phyloP scores from a whole-genome alignment of 2,888 invertebrate species.

The Drosophila tanythrix region DNA sequence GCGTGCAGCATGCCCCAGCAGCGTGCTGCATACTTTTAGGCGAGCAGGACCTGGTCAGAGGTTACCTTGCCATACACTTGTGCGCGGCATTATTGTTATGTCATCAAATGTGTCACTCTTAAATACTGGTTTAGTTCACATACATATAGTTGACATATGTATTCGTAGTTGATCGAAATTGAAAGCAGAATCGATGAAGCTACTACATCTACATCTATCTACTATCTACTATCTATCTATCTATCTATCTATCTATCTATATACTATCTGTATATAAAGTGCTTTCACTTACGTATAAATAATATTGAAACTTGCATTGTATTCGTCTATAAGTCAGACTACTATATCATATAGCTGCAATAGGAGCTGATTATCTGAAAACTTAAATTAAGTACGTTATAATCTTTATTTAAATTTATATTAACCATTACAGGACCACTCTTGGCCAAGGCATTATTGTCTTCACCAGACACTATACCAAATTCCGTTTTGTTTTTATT shows the following conservation, averaged over 20 bases:
- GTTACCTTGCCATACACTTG: constrained; percentile 4
- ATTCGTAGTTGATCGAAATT: not conserved
- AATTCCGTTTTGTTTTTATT: rapidly evolving
- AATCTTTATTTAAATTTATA: rapidly evolving
- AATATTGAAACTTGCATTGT: not conserved
- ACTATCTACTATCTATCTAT: too few species aligned
- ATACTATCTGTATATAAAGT: not conserved
- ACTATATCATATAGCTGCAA: not conserved
- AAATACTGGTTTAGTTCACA: not conserved
- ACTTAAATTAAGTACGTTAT: not conserved
- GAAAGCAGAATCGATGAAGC: not conserved
- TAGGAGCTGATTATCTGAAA: not conserved
- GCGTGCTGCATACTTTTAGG: constrained; percentile 40
- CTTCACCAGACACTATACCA: too few species aligned
- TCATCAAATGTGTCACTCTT: not conserved
- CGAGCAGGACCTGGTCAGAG: constrained; percentile 33
- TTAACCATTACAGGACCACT: not conserved
- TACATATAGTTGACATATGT: not conserved
- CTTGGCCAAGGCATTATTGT: not conserved
- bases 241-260: too few species aligned
- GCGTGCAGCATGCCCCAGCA: constrained; percentile 65
- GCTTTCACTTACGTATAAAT: rapidly evolving
- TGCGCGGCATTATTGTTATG: not conserved
- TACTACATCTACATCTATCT: too few species aligned
- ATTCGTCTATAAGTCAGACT: not conserved